Evolutionary conservation across 2,888 invertebrate genomes (phyloP), one percentile per base, ranked within the genome.

Genomic region (Iselma pallidipennis): DNA sequence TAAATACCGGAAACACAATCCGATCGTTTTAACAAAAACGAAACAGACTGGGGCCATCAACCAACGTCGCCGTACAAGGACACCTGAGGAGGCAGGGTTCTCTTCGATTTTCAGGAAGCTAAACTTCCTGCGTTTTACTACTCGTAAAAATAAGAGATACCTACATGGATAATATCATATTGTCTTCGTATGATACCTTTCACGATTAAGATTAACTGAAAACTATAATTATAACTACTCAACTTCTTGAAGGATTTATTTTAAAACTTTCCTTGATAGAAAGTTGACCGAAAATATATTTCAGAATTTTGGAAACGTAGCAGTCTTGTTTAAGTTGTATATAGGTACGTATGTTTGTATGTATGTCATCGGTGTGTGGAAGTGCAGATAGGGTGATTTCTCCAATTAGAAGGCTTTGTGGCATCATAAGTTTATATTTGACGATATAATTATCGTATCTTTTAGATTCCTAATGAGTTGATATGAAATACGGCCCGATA

Each of bases 391-490:
- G 21, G 29, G 7, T 29, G 29, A 29, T 29, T 6, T 29, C 29
- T 6, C 29, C 9, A 29, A 29, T 29, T 29, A 29, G 2, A 21
- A 21, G 9, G 6, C 10, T 10, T 42, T 42, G 19, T 19, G 16
- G 10, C 21, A 50, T 16, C 50, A 50, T 57, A 57, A 57, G 28
- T 63, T 25, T 14, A 10, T 51, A 59, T 21, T 55, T 55, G 63
- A 63, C 59, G 56, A 63, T 59, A 63, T 63, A 59, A 63, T 63
- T 63, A 63, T 63, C 51, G 52, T 53, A 63, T 63, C 53, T 54
- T 59, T 63, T 59, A 59, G 52, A 63, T 54, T 59, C 59, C n/a
- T 63, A 63, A 63, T 63, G 63, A 59, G 63, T 55, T 59, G 37
- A 19, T 50, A 59, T 63, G 63, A 63, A 59, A 59, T 59, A 63